A percentile compares a stretch with the other conserved stretches of the same genome.
These are phyloP conservation scores for Apteryx mantelli DNA, from an alignment of 2,113 vertebrate species.

Conservation along the genomic window DNA sequence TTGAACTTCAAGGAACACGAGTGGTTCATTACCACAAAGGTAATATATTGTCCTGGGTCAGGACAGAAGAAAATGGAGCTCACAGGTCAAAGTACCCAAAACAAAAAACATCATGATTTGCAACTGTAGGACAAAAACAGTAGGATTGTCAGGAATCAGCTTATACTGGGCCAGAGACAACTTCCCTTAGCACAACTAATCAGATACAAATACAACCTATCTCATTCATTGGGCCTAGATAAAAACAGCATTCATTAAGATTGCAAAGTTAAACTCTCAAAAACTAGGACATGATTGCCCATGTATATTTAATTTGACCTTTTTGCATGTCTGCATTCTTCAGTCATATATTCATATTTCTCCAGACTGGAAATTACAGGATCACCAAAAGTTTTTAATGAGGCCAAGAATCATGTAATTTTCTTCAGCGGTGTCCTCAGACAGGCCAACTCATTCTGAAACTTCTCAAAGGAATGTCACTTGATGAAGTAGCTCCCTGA, in stretches of 20 bases:
- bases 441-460: background rate
- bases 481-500: background rate
- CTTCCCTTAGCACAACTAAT: too few species aligned
- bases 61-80: rapidly evolving
- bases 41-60: background rate
- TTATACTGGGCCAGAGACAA: background rate
- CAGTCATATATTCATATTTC: rapidly evolving
- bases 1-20: background rate
- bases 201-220: background rate
- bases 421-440: rapidly evolving
- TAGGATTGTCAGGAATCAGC: background rate
- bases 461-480: background rate
- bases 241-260: background rate
- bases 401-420: background rate
- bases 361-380: background rate
- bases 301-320: background rate
- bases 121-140: background rate
- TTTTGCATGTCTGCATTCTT: background rate
- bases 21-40: background rate
- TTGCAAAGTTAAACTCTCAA: background rate
- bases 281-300: rapidly evolving
- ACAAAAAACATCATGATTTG: rapidly evolving
- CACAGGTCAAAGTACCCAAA: background rate
- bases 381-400: rapidly evolving
- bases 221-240: background rate